A percentile compares a stretch with the other conserved stretches of the same genome.
These are phyloP conservation scores for Chascanopsetta lugubris DNA, from an alignment of 2,113 vertebrate genomes.

Conservation along the genomic window DNA sequence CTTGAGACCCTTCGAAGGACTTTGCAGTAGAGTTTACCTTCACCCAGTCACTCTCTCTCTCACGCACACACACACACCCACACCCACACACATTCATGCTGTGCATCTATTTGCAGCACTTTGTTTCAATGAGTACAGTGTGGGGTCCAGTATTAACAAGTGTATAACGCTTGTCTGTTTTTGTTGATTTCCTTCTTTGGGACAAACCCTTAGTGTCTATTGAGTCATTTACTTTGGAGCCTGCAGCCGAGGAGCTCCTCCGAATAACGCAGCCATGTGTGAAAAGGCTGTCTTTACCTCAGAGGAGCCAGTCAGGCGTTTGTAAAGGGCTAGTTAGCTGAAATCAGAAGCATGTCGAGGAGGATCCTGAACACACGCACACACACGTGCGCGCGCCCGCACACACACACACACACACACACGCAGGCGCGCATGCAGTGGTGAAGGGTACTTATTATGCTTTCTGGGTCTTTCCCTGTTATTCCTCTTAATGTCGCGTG, in stretches of 20 bases:
- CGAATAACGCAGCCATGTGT: constrained; percentile 44
- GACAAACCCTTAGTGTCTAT: constrained; percentile 11
- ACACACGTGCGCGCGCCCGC: neutral
- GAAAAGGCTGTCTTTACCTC: constrained; percentile 46
- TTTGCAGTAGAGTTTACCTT: too few species aligned
- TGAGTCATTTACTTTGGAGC: constrained; percentile 18
- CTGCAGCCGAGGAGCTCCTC: constrained; percentile 11
- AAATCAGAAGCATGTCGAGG: constrained; percentile 18
- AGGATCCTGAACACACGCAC: constrained; percentile 20
- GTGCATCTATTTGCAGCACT: too few species aligned
- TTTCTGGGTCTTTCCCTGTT: neutral
- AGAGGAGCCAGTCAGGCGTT: constrained; percentile 49
- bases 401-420: too few species aligned
- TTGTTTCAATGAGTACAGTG: too few species aligned
- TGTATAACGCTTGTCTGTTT: too few species aligned
- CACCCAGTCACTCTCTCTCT: too few species aligned
- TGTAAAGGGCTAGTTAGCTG: constrained; percentile 30
- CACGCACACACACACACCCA: too few species aligned
- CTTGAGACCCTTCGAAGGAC: too few species aligned
- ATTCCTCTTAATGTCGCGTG: too few species aligned
- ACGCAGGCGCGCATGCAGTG: too few species aligned
- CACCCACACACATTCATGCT: neutral
- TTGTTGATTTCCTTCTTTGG: constrained; percentile 18
- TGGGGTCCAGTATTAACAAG: too few species aligned
- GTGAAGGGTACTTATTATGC: neutral